Evolutionary conservation across 2,888 invertebrate species (phyloP).

Genomic region (Meganola albula): DNA sequence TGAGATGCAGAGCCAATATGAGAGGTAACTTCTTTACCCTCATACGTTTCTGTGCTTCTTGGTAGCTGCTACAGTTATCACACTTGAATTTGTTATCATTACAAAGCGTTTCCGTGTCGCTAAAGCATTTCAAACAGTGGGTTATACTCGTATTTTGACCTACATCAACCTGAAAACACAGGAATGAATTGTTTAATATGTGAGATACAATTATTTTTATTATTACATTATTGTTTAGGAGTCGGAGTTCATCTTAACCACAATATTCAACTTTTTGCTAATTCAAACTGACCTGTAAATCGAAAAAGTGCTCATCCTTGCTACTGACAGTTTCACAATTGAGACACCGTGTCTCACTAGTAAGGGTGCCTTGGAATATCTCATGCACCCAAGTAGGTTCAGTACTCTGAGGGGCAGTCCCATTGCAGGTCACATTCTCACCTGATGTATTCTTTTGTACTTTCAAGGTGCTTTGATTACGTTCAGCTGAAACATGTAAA

Average conservation of each 20-base stretch:
- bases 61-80: constrained; percentile 99
- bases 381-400: constrained; percentile 99
- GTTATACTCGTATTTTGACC: constrained; percentile 99
- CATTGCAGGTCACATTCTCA: constrained; percentile 62
- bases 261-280: too few relatives aligned
- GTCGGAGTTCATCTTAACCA: too few relatives aligned
- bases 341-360: constrained; percentile 98
- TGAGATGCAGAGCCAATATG: constrained; percentile 97
- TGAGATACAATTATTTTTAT: too few relatives aligned
- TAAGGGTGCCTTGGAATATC: constrained; percentile 99
- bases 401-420: constrained; percentile 68
- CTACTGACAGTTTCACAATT: constrained; percentile 99
- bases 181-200: too few relatives aligned
- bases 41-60: constrained; percentile 99
- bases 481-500: constrained; percentile 78
- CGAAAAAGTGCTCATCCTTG: constrained; percentile 99
- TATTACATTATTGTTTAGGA: neutral
- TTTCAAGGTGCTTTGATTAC: constrained; percentile 83
- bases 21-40: constrained; percentile 98
- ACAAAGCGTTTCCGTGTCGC: constrained; percentile 98
- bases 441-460: constrained; percentile 75
- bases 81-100: constrained; percentile 99
- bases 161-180: constrained; percentile 91
- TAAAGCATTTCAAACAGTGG: constrained; percentile 97
- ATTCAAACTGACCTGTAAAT: constrained; percentile 86